Evolutionary conservation across 2,888 invertebrate genomes (phyloP), one percentile per base, ranked within the genome.

Genomic region (Acanthococcus lagerstroemiae): DNA sequence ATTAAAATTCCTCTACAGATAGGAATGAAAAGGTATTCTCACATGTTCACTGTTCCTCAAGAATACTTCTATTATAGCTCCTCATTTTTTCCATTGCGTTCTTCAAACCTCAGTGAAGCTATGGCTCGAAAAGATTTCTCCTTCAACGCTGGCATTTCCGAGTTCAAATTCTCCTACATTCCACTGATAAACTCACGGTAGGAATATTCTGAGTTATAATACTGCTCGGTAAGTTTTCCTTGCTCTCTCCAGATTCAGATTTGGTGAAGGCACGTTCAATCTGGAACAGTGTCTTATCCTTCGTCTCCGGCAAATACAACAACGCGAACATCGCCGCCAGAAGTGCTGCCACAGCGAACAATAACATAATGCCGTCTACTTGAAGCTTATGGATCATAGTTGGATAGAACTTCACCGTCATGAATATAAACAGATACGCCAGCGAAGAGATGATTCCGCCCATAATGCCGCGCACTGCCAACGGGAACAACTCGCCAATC

Each of bases 401-500:
- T 1, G 85, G 85, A 71, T 86, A 87, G 0, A 84, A 82, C 74
- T 87, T 87, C 26, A 87, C 84, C 56, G 83, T 84, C 45, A 83
- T 79, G 75, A 87, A 87, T 37, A 86, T 85, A 15, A 86, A 78
- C 2, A 83, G 75, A 71, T 87, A 86, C 0, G 83, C 86, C 58
- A 86, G 80, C 66, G 85, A 84, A 0, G 86, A 82, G 0, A 86
- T 85, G 0, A 85, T 76, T 0, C 87, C 87, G 0, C 84, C 83
- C 80, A 86, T 82, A 0, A 85, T 81, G 0, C 86, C 84, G 70
- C 87, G 77, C 2, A 85, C 84, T 67, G 82, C 80, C 69, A 85
- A 78, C 2, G 86, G 85, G 71, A 86, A 87, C 50, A 87, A 73
- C 72, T 87, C 87, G 1, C 86, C 86, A 0, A 84, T 85, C 82